Base-by-base conservation (phyloP, 2,797 vertebrate species). In the Etheostoma nigrum region DNA sequence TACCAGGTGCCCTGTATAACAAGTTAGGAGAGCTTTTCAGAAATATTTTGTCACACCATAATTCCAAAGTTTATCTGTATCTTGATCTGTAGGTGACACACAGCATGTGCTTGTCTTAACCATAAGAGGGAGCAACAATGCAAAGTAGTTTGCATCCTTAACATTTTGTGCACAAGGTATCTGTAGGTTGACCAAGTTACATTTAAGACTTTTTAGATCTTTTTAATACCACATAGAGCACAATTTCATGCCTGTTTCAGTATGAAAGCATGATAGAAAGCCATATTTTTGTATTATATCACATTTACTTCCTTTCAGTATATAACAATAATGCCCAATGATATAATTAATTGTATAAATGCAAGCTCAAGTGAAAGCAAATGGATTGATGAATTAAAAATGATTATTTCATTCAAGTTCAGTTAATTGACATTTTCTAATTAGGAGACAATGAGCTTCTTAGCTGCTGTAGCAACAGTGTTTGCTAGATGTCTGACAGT, bases 71-170 rank as follows among this genome's bases (percentile, higher is more conserved):
- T 27, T 6, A 9, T 49, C 2, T 67, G 5, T 30, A 19, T 25
- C 10, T 40, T 40, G 36, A 11, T 40, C 10, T 40, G 36, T 40
- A 40, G 36, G 36, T 40, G 36, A 10, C 36, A 12, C 11, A 40
- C 36, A 40, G 36, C 14, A 40, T 42, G 9, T 52, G 27, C 60
- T 36, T 5, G 4, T 59, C n/a, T 76, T 7, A 44, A 66, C 83
- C 83, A 82, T 75, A 49, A 71, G 79, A 86, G 79, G 86, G 83
- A 4, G 62, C 70, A 55, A 62, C 65, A 74, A 42, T 36, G 62
- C 52, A 79, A 62, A 30, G 30, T 14, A 23, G 18, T 48, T 30
- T 49, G 23, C 55, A 40, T 27, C 12, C 36, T 40, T 33, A 53
- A 42, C 15, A 52, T 30, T 47, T 18, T 4, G 11, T 59, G 18